A percentile compares a stretch with the other conserved stretches of the same genome.
Conservation (phyloP, 2,888 invertebrate species). For the Drosophila imparisetae region DNA sequence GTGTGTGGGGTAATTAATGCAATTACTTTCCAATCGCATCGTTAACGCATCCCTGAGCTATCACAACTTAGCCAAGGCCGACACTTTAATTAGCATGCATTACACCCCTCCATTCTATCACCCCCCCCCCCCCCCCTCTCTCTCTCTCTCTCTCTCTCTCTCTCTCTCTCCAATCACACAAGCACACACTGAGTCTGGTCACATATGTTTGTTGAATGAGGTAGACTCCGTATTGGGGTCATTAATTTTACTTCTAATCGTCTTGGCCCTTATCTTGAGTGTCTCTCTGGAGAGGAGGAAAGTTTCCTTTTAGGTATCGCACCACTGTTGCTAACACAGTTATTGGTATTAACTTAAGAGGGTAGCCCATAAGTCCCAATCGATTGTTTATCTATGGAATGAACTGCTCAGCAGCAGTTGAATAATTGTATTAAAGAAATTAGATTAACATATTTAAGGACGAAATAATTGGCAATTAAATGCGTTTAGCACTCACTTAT, state of each 20-base stretch:
- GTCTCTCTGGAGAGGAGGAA: neutral
- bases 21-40: slow-evolving; percentile 71
- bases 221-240: slow-evolving; percentile 23
- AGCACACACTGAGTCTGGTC: neutral
- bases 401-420: neutral
- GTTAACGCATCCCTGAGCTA: slow-evolving; percentile 41
- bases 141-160: neutral
- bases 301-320: slow-evolving; percentile 36
- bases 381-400: neutral
- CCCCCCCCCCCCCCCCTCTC: no score
- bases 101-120: neutral
- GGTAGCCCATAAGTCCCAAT: slow-evolving; percentile 18
- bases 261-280: slow-evolving; percentile 18
- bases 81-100: slow-evolving; percentile 45
- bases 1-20: slow-evolving; percentile 54
- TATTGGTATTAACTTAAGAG: slow-evolving; percentile 39
- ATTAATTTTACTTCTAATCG: slow-evolving; percentile 61
- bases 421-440: neutral
- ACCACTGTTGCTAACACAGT: slow-evolving; percentile 26
- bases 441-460: neutral
- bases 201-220: slow-evolving; percentile 22
- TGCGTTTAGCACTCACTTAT: slow-evolving; percentile 9
- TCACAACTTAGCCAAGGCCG: slow-evolving; percentile 34
- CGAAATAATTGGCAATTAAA: neutral
- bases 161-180: neutral